Conservation (phyloP, 2,888 invertebrate genomes). For the Ceraclea dissimilis region DNA sequence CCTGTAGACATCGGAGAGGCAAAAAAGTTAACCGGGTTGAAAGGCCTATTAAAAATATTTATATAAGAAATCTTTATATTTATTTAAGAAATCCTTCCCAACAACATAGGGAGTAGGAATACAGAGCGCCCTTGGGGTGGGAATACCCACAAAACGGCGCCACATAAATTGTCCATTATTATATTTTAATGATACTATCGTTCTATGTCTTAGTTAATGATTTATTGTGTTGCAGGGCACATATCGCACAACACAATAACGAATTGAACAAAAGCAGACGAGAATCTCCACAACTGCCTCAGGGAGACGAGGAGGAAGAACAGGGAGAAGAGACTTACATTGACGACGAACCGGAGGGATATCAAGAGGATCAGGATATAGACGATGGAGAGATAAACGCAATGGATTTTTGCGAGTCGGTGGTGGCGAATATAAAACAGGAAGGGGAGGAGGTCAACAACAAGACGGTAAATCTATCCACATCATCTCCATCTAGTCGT, state of each 20-base stretch:
- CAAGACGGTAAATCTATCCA: slow-evolving; percentile 5
- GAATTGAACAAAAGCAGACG: background rate
- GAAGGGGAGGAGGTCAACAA: slow-evolving; percentile 28
- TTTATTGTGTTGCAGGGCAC: slow-evolving; percentile 5
- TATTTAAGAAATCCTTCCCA: too few species aligned
- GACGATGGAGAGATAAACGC: slow-evolving; percentile 30
- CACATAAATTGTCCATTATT: too few species aligned
- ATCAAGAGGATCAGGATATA: slow-evolving; percentile 29
- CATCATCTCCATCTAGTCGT: background rate
- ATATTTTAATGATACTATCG: too few species aligned
- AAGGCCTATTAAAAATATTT: too few species aligned
- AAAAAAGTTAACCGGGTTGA: too few species aligned
- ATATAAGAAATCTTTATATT: too few species aligned
- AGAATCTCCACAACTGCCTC: background rate
- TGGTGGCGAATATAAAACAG: slow-evolving; percentile 42
- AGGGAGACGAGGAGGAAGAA: background rate
- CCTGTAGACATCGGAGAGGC: too few species aligned
- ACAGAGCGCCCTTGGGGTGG: too few species aligned
- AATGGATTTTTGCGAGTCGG: slow-evolving; percentile 52
- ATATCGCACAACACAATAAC: slow-evolving; percentile 18
- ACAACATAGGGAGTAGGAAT: too few species aligned
- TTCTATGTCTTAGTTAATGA: too few species aligned
- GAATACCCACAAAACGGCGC: too few species aligned
- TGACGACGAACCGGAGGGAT: background rate
- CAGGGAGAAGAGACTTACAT: slow-evolving; percentile 4